Conservation (phyloP, 1,140 invertebrate genomes). For the Maniola jurtina region DNA sequence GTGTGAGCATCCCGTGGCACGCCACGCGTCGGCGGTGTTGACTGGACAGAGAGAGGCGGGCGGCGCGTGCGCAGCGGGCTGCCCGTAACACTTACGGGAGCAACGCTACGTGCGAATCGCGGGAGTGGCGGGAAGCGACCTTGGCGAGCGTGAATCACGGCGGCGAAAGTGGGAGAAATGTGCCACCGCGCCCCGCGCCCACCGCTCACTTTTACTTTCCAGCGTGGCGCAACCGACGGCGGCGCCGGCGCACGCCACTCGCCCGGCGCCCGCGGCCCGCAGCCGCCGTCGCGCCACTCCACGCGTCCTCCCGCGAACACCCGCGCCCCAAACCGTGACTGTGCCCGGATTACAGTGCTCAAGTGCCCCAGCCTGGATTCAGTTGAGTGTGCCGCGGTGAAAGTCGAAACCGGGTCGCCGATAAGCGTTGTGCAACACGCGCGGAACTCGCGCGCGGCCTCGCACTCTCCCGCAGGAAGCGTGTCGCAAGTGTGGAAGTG, state of each 20-base stretch:
- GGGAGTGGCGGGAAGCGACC: slow-evolving; percentile 65
- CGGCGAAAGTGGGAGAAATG: slow-evolving; percentile 79
- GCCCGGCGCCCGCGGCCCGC: slow-evolving; percentile 73
- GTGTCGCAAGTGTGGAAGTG: slow-evolving; percentile 73
- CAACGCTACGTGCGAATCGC: slow-evolving; percentile 32
- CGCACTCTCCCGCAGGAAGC: slow-evolving; percentile 72
- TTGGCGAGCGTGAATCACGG: slow-evolving; percentile 69
- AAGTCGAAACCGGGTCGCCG: slow-evolving; percentile 68
- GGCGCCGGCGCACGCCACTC: slow-evolving; percentile 68
- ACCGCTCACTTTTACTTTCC: slow-evolving; percentile 78
- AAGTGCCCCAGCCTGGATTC: slow-evolving; percentile 65
- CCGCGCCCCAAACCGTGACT: slow-evolving; percentile 43
- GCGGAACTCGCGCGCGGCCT: slow-evolving; percentile 64
- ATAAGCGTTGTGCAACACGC: slow-evolving; percentile 64
- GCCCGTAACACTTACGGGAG: slow-evolving; percentile 20
- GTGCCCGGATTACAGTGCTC: slow-evolving; percentile 72
- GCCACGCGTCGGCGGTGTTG: not conserved
- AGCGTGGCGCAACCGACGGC: slow-evolving; percentile 70
- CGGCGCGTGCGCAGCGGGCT: not conserved
- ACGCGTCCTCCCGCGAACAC: slow-evolving; percentile 45
- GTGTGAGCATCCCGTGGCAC: too few species aligned
- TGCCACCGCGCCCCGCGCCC: slow-evolving; percentile 58
- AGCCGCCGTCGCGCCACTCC: slow-evolving; percentile 66
- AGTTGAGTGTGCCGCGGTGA: slow-evolving; percentile 57
- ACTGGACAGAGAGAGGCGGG: too few species aligned